Evolutionary conservation across 2,113 vertebrate genomes (phyloP), one percentile per base, ranked within the genome.

Genomic region (Stercorarius parasiticus): DNA sequence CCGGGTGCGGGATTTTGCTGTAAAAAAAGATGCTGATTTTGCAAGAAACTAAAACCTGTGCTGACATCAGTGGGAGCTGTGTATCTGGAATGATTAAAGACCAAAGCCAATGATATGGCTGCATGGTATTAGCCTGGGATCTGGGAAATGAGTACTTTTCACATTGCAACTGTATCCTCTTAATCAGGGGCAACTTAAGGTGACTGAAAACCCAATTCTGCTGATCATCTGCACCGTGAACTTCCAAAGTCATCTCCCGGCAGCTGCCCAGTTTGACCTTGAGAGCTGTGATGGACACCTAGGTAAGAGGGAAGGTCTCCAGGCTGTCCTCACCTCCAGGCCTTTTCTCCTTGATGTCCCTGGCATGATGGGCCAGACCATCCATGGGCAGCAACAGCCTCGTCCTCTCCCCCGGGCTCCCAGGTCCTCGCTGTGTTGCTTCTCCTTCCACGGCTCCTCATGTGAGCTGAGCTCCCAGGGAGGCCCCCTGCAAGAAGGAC

Each of bases 11-110:
- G 53, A 53, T 90, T 95, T 92, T 88, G 50, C 64, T 93, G 25
- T n/a, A 10, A 53, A 34, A 59, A 55, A 30, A 62, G 4, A 13
- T 30, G 82, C 70, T 91, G 92, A 86, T 77, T 80, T 90, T 52
- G 50, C 82, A 73, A n/a, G 79, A 81, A 66, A 34, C 53, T 58
- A 53, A 53, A 94, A 66, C 36, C 53, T 73, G 64, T 58, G 82
- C 85, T 94, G 92, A 2, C 66, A 19, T 49, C 82, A 52, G 62
- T 82, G 81, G 73, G 81, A 96, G 45, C 0, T 80, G 56, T 36
- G 58, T 49, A 36, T 89, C 58, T 83, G 88, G 29, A n/a, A 49
- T 47, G 90, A 90, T 93, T 73, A 71, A 94, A 86, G 74, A 85
- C 34, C 66, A 40, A 49, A 61, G 61, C 62, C 53, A 36, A 6